Conservation (phyloP, 2,888 invertebrate genomes). For the Cyaniris semiargus region DNA sequence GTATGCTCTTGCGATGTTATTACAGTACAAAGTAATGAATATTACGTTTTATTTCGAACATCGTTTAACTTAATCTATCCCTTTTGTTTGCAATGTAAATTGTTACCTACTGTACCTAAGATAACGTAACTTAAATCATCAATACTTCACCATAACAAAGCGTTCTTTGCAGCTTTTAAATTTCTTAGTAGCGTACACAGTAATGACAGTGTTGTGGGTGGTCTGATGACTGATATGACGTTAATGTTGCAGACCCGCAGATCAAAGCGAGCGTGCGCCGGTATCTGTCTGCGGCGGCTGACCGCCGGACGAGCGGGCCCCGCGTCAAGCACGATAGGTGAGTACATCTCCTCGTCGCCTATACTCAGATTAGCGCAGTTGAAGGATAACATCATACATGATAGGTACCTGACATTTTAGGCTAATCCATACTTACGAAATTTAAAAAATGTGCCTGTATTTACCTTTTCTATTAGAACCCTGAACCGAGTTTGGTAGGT, state of each 20-base stretch:
- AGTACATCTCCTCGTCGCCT: conserved; percentile 44
- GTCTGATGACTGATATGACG: conserved; percentile 37
- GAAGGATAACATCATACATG: background rate
- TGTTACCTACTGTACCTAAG: background rate
- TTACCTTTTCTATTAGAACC: background rate
- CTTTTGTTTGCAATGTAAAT: background rate
- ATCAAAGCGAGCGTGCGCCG: conserved; percentile 90
- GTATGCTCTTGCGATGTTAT: background rate
- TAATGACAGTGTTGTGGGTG: conserved; percentile 34
- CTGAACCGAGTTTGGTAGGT: background rate
- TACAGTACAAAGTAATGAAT: background rate
- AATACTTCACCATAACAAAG: background rate
- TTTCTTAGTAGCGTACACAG: background rate
- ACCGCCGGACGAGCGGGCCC: conserved; percentile 60
- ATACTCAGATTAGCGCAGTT: background rate
- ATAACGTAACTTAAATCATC: background rate
- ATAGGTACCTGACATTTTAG: background rate
- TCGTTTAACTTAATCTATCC: background rate
- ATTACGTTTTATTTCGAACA: background rate
- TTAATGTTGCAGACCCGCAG: conserved; percentile 86
- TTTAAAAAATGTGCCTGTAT: background rate
- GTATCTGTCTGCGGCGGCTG: conserved; percentile 82
- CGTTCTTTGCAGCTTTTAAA: background rate
- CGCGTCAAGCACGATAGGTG: conserved; percentile 71
- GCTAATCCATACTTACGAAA: background rate